Base-by-base conservation (phyloP, 2,888 invertebrate genomes). In the Himalopsyche anomala region DNA sequence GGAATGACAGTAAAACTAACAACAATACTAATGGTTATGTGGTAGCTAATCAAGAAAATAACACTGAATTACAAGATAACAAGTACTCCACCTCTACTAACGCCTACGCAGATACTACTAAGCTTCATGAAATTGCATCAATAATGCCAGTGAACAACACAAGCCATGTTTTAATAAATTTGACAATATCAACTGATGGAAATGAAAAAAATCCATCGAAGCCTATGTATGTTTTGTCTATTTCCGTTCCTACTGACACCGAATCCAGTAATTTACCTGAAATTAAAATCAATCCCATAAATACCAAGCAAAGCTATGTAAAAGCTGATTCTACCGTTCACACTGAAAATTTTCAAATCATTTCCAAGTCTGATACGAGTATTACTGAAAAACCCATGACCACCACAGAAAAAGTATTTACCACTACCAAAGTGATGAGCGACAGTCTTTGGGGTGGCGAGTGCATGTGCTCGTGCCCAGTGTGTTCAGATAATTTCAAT, bases 181-280 rank as follows among this genome's bases (percentile, higher is more conserved):
- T 97, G 89, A 96, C 97, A 11, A 97, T 97, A 90, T 95, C 96
- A 87, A 95, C 96, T 79, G 96, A 96, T 90, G 91, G 92, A 87
- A 91, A 91, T 79, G 91, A 91, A 88, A 91, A 90, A 89, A 91
- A 91, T 87, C 90, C 91, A 89, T 93, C 94, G 89, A 95, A 95
- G 90, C 95, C 95, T 81, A 93, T 97, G 88, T 97, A 97, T 92
- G 95, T 96, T 56, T 92, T 97, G 89, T 97, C 97, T 90, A 95
- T 97, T 87, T 96, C 96, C 88, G 95, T 97, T 85, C 97, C 97
- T 12, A 95, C 95, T 84, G 92, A 94, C 89, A 93, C 93, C 55
- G 92, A 93, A 89, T 90, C 91, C 42, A 92, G 92, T 90, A 92
- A 92, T 89, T 91, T 93, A 84, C 94, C 95, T 85, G 93, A 92